phyloP scores from a whole-genome alignment of 1,140 invertebrate genomes.

The Ceratina australensis region DNA sequence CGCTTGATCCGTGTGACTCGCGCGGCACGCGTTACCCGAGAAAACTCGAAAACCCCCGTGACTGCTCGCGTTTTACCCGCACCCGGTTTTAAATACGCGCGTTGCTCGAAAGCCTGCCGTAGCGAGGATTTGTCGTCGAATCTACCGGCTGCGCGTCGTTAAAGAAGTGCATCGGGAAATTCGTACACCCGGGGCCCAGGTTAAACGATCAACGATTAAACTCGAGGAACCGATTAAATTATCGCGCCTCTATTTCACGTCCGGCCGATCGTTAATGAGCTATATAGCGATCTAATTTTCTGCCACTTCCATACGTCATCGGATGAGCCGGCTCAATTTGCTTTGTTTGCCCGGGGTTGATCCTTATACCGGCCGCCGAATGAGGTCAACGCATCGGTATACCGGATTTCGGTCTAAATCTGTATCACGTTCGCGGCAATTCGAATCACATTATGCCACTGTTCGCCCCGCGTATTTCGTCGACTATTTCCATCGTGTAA shows the following conservation, averaged over 20 bases:
- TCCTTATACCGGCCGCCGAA: conserved; percentile 31
- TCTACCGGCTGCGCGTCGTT: neutral
- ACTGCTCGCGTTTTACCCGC: conserved; percentile 37
- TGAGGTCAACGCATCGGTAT: conserved; percentile 27
- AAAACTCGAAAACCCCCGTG: conserved; percentile 61
- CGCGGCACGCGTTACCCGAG: conserved; percentile 34
- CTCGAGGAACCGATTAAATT: neutral
- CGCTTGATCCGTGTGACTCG: conserved; percentile 54
- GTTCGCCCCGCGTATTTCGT: neutral
- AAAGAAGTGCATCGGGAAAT: neutral
- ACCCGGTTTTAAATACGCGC: conserved; percentile 45
- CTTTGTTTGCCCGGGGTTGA: conserved; percentile 31
- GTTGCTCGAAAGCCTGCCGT: conserved; percentile 23
- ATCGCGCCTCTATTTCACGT: conserved; percentile 18
- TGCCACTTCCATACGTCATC: conserved; percentile 38
- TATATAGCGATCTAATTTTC: conserved; percentile 29
- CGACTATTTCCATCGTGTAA: neutral
- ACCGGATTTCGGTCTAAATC: conserved; percentile 38
- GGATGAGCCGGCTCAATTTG: conserved; percentile 20
- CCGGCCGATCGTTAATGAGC: conserved; percentile 14
- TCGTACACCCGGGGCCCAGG: neutral
- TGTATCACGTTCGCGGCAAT: conserved; percentile 23
- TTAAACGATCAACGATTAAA: conserved; percentile 3
- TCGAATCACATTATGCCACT: conserved; percentile 21
- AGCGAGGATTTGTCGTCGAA: no score